Base-by-base conservation (phyloP, 2,888 invertebrate species). In the Oscheius sp. region DNA sequence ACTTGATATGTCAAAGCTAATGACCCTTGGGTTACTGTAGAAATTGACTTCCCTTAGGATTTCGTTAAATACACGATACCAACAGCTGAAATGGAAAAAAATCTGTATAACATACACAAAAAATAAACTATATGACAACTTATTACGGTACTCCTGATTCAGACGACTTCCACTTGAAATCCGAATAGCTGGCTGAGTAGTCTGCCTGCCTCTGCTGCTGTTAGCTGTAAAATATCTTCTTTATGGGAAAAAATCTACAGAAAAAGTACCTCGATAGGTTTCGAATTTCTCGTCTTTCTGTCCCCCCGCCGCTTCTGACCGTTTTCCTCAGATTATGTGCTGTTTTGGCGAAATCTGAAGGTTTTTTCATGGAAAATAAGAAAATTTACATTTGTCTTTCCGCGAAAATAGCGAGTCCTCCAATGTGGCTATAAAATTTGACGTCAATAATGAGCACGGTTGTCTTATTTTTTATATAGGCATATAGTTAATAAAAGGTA, bases 211-310 rank as follows among this genome's bases (percentile, higher is more conserved):
- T 57, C 32, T 2, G 33, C 29, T 29, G 10, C 29, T 21, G 57
- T 21, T 2, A 57, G 29, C 57, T 57, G 33, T 9, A 21, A 57
- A 21, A 3, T 21, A 7, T 5, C 42, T 7, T 21, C 13, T 50
- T 50, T 50, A 53, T 53, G 4, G 29, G 13, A 53, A 57, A 57
- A 21, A 10, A 57, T 57, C 29, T 13, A 2, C 9, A 13, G 10
- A 57, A 57, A 57, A 57, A 29, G 13, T 57, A 57, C 57, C 33
- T 32, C 21, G 33, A 57, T 57, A 32, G 57, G 57, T 57, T 57
- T 57, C 9, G 33, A 13, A 7, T 21, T 29, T 21, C 29, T 57
- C 32, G 9, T 10, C 2, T 57, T 57, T 57, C 29, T 57, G 10
- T 21, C 57, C 4, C n/a, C 29, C 3, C 3, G 53, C 4, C 53